Base-by-base conservation (phyloP, 2,888 invertebrate genomes). In the Epinotia nisella region DNA sequence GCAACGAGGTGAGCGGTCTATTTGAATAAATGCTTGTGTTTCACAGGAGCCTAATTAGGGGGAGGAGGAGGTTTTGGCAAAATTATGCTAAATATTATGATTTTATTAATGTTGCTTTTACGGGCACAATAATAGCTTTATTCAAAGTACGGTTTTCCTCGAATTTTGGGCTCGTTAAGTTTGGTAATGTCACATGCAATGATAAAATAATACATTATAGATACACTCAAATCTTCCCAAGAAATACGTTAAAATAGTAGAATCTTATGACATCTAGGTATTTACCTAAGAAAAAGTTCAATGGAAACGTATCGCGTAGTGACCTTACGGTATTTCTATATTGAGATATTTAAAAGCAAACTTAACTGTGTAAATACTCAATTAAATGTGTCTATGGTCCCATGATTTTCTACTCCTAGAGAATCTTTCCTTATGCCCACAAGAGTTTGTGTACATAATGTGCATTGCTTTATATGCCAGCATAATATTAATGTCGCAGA, bases 11-110 rank as follows among this genome's bases (percentile, higher is more conserved):
- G 66, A 66, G 69, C 71, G 74, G 66, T 64, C 68, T 55, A 67
- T 51, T 72, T 69, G 58, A 71, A 69, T 76, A 74, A 74, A 66
- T 71, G 49, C 71, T 73, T 71, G 68, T 71, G 60, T 62, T 69
- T 59, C 62, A 41, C 58, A 56, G 56, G 29, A 41, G 58, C 69
- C 69, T 64, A 69, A 73, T 73, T 60, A 68, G 41, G 35, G 56
- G 49, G 49, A 29, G 29, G 58, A n/a, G 58, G 58, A 55, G 39
- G 65, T 55, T 56, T 66, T 66, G 41, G 58, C 29, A 59, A 58
- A 62, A 35, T 67, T 61, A 72, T 58, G 62, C 35, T 64, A 41
- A 70, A 69, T 56, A 62, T 51, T 70, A 59, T 56, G 51, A 74
- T 70, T 70, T 55, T 41, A 45, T 65, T 60, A 70, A 55, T 55